phyloP scores from a whole-genome alignment of 2,113 vertebrate genomes.

The Melanerpes formicivorus region DNA sequence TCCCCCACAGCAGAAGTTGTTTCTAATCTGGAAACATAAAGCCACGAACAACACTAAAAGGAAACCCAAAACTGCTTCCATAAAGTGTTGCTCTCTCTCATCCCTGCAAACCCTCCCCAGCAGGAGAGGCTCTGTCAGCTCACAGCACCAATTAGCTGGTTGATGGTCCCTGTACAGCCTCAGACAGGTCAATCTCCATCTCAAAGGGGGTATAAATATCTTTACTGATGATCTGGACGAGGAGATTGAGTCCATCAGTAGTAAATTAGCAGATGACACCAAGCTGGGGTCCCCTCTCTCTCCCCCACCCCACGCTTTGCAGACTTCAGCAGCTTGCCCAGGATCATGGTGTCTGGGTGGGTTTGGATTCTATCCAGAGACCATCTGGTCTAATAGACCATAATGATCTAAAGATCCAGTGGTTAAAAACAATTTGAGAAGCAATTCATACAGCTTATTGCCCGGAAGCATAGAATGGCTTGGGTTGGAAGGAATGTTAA shows the following conservation, averaged over 20 bases:
- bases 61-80: not conserved
- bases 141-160: not conserved
- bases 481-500: too few species aligned
- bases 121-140: not conserved
- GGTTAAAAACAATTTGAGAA: not conserved
- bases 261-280: too few species aligned
- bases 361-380: too few species aligned
- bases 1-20: not conserved
- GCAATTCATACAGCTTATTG: not conserved
- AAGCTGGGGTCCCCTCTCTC: too few species aligned
- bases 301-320: too few species aligned
- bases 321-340: too few species aligned
- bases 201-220: not conserved
- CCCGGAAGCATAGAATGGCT: too few species aligned
- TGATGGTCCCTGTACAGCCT: not conserved
- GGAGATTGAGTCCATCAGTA: too few species aligned
- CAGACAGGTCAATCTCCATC: not conserved
- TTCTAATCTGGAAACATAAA: slow-evolving; percentile 35
- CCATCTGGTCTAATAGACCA: not conserved
- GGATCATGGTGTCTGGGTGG: too few species aligned
- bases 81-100: not conserved
- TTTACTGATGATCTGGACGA: too few species aligned
- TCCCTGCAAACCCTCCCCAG: not conserved
- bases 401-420: not conserved
- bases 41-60: not conserved